phyloP scores from a whole-genome alignment of 2,797 vertebrate genomes.

The Hippopotamyrus pictus region DNA sequence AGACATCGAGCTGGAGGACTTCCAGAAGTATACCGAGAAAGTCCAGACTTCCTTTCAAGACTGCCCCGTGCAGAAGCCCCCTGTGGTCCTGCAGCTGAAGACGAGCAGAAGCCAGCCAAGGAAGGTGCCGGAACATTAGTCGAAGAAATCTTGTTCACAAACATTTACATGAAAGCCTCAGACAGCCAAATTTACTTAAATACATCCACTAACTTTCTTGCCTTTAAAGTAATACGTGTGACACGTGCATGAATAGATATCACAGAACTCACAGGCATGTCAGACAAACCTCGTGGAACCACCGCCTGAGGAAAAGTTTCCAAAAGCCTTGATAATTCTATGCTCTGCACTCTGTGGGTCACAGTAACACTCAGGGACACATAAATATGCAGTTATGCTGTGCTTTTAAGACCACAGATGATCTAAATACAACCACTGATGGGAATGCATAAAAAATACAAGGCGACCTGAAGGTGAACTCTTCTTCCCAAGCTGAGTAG shows the following conservation, averaged over 20 bases:
- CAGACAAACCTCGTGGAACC: not conserved
- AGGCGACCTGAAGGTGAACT: not conserved
- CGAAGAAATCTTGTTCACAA: not conserved
- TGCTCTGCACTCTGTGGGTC: not conserved
- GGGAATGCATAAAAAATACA: not conserved
- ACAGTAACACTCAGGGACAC: not conserved
- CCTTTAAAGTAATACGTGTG: not conserved
- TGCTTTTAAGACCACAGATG: not conserved
- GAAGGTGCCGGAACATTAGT: slow-evolving; percentile 61
- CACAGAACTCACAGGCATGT: not conserved
- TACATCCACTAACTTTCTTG: not conserved
- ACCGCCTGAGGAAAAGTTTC: not conserved
- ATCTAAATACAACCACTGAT: not conserved
- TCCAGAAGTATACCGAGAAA: slow-evolving; percentile 84
- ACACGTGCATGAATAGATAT: not conserved
- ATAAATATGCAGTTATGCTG: not conserved
- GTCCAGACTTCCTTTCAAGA: slow-evolving; percentile 79
- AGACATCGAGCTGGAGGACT: slow-evolving; percentile 92
- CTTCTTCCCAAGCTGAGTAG: slow-evolving; percentile 61
- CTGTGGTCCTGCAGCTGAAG: slow-evolving; percentile 67
- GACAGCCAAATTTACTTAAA: not conserved
- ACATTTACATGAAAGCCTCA: not conserved
- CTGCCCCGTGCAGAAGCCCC: slow-evolving; percentile 77
- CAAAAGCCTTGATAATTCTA: not conserved
- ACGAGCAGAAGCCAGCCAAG: slow-evolving; percentile 62